A percentile compares a stretch with the other conserved stretches of the same genome.
These are phyloP conservation scores for Porites australiensis DNA, from an alignment of 64 coral and sea anemone genomes.

Conservation along the genomic window DNA sequence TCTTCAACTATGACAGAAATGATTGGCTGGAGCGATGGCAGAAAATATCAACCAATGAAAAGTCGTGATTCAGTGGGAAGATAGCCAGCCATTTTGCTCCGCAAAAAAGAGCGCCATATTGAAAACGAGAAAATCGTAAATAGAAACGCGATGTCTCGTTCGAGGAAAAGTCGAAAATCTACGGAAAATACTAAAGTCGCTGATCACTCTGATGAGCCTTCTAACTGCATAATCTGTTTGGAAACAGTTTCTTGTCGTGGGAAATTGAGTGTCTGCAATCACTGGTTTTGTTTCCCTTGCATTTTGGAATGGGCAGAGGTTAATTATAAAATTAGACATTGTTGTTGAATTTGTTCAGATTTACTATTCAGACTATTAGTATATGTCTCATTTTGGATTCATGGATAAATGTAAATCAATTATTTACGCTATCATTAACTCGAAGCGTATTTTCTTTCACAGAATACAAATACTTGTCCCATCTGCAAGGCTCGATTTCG, in stretches of 20 bases:
- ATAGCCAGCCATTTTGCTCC: slow-evolving; percentile 89
- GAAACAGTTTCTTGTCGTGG: slow-evolving; percentile 92
- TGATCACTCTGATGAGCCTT: slow-evolving; percentile 31
- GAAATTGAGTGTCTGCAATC: slow-evolving; percentile 93
- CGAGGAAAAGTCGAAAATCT: neutral
- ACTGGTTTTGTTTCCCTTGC: slow-evolving; percentile 98
- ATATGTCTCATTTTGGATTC: neutral
- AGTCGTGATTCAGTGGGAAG: slow-evolving; percentile 2
- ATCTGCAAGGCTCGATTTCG: slow-evolving; percentile 97
- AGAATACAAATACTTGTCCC: slow-evolving; percentile 99
- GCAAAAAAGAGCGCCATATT: slow-evolving; percentile 61
- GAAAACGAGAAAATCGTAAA: slow-evolving; percentile 48
- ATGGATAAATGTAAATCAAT: slow-evolving; percentile 24
- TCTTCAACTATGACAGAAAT: neutral
- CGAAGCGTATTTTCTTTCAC: slow-evolving; percentile 40
- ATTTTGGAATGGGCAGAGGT: slow-evolving; percentile 99
- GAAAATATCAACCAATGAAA: slow-evolving; percentile 71
- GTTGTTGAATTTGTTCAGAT: neutral
- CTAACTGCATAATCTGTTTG: slow-evolving; percentile 93
- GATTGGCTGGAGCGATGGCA: slow-evolving; percentile 62
- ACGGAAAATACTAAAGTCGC: slow-evolving; percentile 25
- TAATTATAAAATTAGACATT: neutral
- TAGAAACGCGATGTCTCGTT: slow-evolving; percentile 35
- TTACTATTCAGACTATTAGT: neutral
- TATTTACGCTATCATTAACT: slow-evolving; percentile 25